A percentile compares a stretch with the other conserved stretches of the same genome.
Evolutionary conservation across 2,888 invertebrate genomes (phyloP).

Genomic region (Osmoderma eremita): DNA sequence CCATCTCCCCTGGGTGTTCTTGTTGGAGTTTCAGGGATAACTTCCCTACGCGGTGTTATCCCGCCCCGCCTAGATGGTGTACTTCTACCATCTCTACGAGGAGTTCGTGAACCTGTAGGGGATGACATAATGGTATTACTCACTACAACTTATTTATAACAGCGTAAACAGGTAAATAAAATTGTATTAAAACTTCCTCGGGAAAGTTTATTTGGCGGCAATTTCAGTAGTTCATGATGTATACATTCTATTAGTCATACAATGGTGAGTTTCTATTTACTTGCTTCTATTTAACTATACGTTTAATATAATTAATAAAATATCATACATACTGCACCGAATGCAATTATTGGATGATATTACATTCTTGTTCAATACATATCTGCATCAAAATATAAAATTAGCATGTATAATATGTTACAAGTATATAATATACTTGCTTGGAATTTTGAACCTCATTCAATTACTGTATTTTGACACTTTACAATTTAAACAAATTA

Average conservation of each 20-base stretch:
- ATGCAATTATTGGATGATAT: not conserved
- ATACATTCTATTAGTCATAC: too few species aligned
- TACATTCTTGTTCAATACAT: not conserved
- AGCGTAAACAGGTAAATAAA: not conserved
- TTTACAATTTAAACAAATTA: slow-evolving; percentile 36
- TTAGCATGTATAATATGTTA: too few species aligned
- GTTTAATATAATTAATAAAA: too few species aligned
- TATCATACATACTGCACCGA: too few species aligned
- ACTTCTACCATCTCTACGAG: slow-evolving; percentile 36
- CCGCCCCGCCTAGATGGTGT: slow-evolving; percentile 42
- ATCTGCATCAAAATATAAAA: not conserved
- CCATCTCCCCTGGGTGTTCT: slow-evolving; percentile 40
- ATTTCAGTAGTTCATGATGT: too few species aligned
- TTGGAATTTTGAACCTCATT: not conserved
- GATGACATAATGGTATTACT: slow-evolving; percentile 45
- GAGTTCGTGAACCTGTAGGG: slow-evolving; percentile 42
- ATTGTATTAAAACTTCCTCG: not conserved
- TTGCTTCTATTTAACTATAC: too few species aligned
- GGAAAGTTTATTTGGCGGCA: too few species aligned
- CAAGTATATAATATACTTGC: too few species aligned
- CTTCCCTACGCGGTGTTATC: slow-evolving; percentile 35
- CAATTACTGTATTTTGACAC: not conserved
- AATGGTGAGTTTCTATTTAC: too few species aligned
- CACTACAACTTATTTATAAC: too few species aligned
- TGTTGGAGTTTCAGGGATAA: slow-evolving; percentile 39